phyloP scores from a whole-genome alignment of 2,113 vertebrate genomes.

The Numida meleagris region DNA sequence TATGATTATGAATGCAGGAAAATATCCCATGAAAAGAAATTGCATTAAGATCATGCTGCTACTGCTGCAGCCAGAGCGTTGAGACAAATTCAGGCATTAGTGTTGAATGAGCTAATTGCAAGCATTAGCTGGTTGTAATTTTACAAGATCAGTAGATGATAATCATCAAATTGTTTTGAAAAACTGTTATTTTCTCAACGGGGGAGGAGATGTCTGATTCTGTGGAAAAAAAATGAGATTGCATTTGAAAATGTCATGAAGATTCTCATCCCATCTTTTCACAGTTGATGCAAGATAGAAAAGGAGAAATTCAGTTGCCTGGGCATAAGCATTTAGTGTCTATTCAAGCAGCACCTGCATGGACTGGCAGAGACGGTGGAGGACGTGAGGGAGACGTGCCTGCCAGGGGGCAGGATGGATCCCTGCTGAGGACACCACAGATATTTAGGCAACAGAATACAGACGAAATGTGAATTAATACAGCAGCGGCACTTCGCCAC shows the following conservation, averaged over 20 bases:
- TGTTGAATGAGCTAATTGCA: not conserved
- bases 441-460: not conserved
- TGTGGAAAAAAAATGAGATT: not conserved
- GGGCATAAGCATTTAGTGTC: accelerated
- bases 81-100: not conserved
- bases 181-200: not conserved
- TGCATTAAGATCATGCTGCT: not conserved
- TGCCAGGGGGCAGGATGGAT: not conserved
- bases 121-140: not conserved
- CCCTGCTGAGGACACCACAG: not conserved
- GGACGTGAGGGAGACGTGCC: not conserved
- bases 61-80: not conserved
- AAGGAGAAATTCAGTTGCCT: not conserved
- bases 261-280: not conserved
- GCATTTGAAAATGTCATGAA: not conserved
- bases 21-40: not conserved
- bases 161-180: not conserved
- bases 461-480: not conserved
- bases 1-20: not conserved
- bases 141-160: not conserved
- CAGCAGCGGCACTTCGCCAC: not conserved
- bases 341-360: not conserved
- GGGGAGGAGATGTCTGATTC: not conserved
- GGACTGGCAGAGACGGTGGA: not conserved
- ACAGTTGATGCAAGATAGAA: not conserved